Evolutionary conservation across 2,888 invertebrate species (phyloP).

Genomic region (Eupithecia vulgata): DNA sequence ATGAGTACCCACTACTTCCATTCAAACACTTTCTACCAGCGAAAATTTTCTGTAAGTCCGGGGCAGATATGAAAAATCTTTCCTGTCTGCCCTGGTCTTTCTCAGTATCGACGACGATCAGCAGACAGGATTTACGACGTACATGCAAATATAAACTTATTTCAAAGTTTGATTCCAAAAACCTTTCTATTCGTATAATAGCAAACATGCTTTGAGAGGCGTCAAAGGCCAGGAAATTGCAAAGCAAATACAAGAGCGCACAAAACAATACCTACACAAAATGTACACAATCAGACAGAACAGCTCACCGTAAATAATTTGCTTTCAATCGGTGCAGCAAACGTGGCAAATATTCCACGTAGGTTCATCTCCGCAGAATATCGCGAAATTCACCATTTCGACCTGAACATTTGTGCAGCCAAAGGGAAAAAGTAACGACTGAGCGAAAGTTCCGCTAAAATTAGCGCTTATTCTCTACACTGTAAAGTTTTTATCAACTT

Average conservation of each 20-base stretch:
- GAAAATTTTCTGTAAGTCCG: no score
- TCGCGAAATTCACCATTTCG: conserved; percentile 45
- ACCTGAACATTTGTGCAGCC: conserved; percentile 28
- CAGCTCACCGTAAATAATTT: conserved; percentile 60
- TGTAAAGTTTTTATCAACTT: not conserved
- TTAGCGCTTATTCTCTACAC: conserved; percentile 7
- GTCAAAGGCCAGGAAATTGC: not conserved
- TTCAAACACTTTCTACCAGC: not conserved
- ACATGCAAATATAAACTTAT: no score
- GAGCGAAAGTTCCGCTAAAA: conserved; percentile 3
- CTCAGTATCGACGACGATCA: no score
- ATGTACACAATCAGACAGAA: conserved; percentile 50
- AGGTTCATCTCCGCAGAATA: conserved; percentile 55
- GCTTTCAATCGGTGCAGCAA: conserved; percentile 65
- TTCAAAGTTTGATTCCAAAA: not conserved
- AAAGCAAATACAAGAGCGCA: not conserved
- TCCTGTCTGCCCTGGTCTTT: no score
- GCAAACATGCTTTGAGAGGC: not conserved
- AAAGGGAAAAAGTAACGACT: conserved; percentile 21
- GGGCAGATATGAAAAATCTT: no score
- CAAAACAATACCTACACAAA: conserved; percentile 7
- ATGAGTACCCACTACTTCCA: no score
- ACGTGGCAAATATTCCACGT: conserved; percentile 57
- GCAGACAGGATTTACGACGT: no score
- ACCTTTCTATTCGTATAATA: not conserved